Base-by-base conservation (phyloP, 2,888 invertebrate species). In the Acronicta psi region DNA sequence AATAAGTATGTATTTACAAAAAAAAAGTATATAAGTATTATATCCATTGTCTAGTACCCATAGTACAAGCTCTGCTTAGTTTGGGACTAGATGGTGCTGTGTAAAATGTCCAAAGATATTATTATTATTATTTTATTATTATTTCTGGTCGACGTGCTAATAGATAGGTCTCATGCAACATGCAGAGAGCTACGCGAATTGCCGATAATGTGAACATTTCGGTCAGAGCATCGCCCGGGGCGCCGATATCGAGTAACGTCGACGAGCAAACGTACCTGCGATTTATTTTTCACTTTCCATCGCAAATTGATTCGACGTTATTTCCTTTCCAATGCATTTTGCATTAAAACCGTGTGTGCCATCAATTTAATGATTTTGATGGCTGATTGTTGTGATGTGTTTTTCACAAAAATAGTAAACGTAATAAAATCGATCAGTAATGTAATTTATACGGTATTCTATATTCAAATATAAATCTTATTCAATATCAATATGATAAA, bases 231-330 rank as follows among this genome's bases (percentile, higher is more conserved):
- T 40, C 40, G 65, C 66, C 56, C 56, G 52, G 47, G 59, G 76
- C 71, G 38, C 40, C 59, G 50, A 65, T 69, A 76, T 79, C 68
- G 60, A 73, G 57, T 75, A 73, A 71, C 71, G 44, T 44, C 66
- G 31, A 66, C 59, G 44, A 50, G 38, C 72, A 73, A 62, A 41
- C 63, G 59, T 64, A 59, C 65, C 59, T 67, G 69, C 57, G 66
- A 77, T 81, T 78, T 79, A 79, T 81, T 80, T 81, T 80, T 63
- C 75, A 73, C 68, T 73, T 57, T 49, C 50, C 50, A 62, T 70
- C 59, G 60, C 65, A 71, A 73, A 81, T 77, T 71, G 73, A 77
- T 80, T 74, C 69, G 58, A 47, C 51, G 66, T 67, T 69, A 69
- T 69, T 72, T 66, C 64, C 68, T 63, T 59, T 72, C 37, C 51